A percentile compares a stretch with the other conserved stretches of the same genome.
phyloP scores from a whole-genome alignment of 64 coral and sea anemone genomes.

The Catalaphyllia jardinei region DNA sequence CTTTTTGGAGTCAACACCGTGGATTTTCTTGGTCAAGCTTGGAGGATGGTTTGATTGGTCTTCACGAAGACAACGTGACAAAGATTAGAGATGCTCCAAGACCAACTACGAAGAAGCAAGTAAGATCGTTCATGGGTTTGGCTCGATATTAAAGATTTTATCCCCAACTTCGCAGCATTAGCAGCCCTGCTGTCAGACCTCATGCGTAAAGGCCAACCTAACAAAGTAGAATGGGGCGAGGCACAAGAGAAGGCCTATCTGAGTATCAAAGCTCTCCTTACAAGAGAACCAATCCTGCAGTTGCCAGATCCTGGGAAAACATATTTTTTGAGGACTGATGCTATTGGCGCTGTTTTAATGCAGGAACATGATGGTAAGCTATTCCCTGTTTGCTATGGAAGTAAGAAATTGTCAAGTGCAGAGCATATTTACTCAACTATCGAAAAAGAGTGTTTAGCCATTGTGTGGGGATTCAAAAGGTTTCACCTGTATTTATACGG shows the following conservation, averaged over 20 bases:
- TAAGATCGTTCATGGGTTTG: constrained; percentile 51
- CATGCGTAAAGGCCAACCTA: constrained; percentile 49
- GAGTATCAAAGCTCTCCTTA: constrained; percentile 21
- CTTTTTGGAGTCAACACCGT: constrained; percentile 1
- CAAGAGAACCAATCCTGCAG: constrained; percentile 48
- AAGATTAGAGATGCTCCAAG: constrained; percentile 35
- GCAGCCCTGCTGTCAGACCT: constrained; percentile 51
- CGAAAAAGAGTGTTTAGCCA: constrained; percentile 52
- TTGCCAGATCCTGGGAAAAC: constrained; percentile 41
- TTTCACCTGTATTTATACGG: constrained; percentile 38
- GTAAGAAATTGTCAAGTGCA: constrained; percentile 8
- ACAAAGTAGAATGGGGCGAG: too few species aligned
- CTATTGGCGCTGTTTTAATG: constrained; percentile 37
- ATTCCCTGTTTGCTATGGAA: constrained; percentile 33
- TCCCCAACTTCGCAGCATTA: constrained; percentile 68
- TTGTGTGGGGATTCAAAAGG: constrained; percentile 15
- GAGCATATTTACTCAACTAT: constrained; percentile 32
- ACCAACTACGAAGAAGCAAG: constrained; percentile 59
- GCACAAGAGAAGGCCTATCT: constrained; percentile 38
- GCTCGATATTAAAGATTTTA: constrained; percentile 64
- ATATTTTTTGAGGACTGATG: constrained; percentile 35
- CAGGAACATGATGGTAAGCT: constrained; percentile 23
- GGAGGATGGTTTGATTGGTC: constrained; percentile 11
- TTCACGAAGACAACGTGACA: constrained; percentile 28
- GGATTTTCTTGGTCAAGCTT: constrained; percentile 41